Evolutionary conservation across 2,113 vertebrate species (phyloP).

Genomic region (Cochlearius cochlearius): DNA sequence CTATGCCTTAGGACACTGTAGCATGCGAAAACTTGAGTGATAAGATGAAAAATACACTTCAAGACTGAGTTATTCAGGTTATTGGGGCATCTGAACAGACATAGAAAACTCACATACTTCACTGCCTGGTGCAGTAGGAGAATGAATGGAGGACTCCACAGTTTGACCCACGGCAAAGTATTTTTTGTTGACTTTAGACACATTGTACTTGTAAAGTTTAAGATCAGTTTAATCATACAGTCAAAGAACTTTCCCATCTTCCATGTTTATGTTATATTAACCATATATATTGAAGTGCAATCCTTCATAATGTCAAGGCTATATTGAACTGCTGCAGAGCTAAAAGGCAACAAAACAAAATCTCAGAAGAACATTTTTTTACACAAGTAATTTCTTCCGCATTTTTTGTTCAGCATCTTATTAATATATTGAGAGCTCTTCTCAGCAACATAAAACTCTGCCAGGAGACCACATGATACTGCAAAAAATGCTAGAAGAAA

Average conservation of each 20-base stretch:
- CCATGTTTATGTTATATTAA: neutral
- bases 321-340: neutral
- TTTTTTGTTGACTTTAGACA: neutral
- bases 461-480: neutral
- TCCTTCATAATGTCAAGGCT: neutral
- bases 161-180: neutral
- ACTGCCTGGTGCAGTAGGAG: neutral
- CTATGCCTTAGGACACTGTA: neutral
- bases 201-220: neutral
- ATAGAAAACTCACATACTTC: neutral
- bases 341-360: slow-evolving; percentile 7
- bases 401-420: neutral
- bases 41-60: neutral
- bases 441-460: neutral
- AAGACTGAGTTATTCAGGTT: neutral
- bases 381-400: neutral
- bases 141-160: neutral
- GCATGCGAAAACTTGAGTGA: neutral
- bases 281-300: neutral
- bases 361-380: slow-evolving; percentile 1
- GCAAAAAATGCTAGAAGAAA: slow-evolving; percentile 22
- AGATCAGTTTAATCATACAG: neutral
- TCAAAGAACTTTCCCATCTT: neutral
- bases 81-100: neutral
- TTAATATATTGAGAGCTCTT: neutral